Evolutionary conservation across 2,113 vertebrate species (phyloP), one percentile per base, ranked within the genome.

Genomic region (Miniopterus natalensis): DNA sequence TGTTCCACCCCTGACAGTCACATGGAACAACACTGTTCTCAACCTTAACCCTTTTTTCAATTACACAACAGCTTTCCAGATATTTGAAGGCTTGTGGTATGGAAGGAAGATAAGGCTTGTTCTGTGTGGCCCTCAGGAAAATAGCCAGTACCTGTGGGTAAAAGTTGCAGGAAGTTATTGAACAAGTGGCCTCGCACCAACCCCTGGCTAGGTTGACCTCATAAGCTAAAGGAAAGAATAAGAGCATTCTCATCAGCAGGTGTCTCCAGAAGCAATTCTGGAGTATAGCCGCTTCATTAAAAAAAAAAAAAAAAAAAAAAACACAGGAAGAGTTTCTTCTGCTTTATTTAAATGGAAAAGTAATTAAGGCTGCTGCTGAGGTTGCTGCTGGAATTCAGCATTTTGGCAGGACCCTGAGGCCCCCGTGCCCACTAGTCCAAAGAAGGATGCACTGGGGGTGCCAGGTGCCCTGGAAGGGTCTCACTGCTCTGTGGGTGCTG

Each of bases 251-350:
- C 14, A 45, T 84, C 42, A 75, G n/a, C 75, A 84, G 20, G 2
- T 90, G 36, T 95, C 90, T 96, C 40, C 55, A 94, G 65, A 92
- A 95, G 59, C 47, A 84, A 15, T 71, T 91, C 80, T 79, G 29
- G 68, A 63, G 73, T 90, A 5, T 17, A 92, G 27, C 11, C n/a
- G 23, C 12, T 63, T 63, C 61, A 29, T 47, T 18, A 0, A 21
- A 49, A 74, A 11, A 65, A 18, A 71, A 47, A 25, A n/a, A 15
- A 66, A 57, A 3, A 17, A n/a, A 66, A 65, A 17, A 31, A 27
- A 53, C 0, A 27, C 4, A 5, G 4, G 47, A 15, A 70, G 36
- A 78, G 23, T 90, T 87, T 23, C 51, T 91, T 96, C 75, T 94
- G 63, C 36, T 88, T 95, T 12, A 40, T 65, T 89, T 74, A 73